Evolutionary conservation across 2,113 vertebrate genomes (phyloP).

Genomic region (Symphodus melops): DNA sequence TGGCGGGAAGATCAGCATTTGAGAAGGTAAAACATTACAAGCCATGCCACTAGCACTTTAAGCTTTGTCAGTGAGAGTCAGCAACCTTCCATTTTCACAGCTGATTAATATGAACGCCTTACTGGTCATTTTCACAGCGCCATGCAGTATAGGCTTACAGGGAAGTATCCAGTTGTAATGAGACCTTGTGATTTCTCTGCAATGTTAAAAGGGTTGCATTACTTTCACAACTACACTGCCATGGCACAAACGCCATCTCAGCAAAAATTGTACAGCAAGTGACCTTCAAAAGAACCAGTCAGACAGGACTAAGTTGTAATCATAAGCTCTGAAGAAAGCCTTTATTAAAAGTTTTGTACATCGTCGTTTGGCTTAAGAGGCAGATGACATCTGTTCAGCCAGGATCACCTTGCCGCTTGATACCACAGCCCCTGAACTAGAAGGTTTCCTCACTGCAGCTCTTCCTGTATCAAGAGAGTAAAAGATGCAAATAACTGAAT

Average conservation of each 20-base stretch:
- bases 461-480: conserved; percentile 53
- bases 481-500: neutral
- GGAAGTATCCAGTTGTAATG: conserved; percentile 13
- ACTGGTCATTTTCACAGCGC: neutral
- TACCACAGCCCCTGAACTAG: conserved; percentile 47
- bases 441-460: conserved; percentile 9
- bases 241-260: conserved; percentile 16
- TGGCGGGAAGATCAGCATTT: neutral
- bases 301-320: neutral
- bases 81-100: neutral
- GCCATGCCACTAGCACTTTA: neutral
- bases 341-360: conserved; percentile 62
- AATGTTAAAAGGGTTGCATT: conserved; percentile 9
- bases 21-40: neutral
- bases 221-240: neutral
- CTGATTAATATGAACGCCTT: no score
- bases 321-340: conserved; percentile 33
- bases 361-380: neutral
- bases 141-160: neutral
- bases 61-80: neutral
- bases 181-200: conserved; percentile 35
- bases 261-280: neutral
- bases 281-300: conserved; percentile 36
- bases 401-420: conserved; percentile 76
- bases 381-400: neutral